phyloP scores from a whole-genome alignment of 2,113 vertebrate genomes.

The Neoarius graeffei region DNA sequence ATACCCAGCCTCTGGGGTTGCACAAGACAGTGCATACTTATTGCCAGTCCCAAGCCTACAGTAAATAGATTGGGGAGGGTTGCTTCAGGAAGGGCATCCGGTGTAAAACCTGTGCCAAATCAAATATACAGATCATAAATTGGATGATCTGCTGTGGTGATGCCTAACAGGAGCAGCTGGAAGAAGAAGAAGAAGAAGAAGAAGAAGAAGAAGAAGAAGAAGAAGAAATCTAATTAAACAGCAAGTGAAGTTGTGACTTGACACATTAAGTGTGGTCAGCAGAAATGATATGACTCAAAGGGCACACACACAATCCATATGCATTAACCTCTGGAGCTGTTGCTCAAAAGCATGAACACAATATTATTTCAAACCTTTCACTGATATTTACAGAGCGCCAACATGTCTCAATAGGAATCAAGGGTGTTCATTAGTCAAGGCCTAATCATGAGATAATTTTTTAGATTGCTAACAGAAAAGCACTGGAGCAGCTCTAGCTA shows the following conservation, averaged over 20 bases:
- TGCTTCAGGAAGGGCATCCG: too few relatives aligned
- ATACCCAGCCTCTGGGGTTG: too few relatives aligned
- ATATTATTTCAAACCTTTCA: conserved; percentile 29
- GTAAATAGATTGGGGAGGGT: too few relatives aligned
- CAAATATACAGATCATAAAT: too few relatives aligned
- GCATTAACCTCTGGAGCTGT: conserved; percentile 8
- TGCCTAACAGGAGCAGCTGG: too few relatives aligned
- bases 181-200: too few relatives aligned
- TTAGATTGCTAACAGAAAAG: conserved; percentile 30
- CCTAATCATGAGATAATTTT: conserved; percentile 40
- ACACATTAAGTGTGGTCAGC: background rate
- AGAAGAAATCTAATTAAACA: background rate
- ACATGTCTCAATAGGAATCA: conserved; percentile 34
- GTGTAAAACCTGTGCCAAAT: too few relatives aligned
- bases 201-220: too few relatives aligned
- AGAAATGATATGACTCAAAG: conserved; percentile 15
- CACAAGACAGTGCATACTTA: too few relatives aligned
- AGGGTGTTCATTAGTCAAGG: conserved; percentile 34
- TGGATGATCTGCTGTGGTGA: too few relatives aligned
- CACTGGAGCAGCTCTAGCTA: background rate
- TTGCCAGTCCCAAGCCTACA: too few relatives aligned
- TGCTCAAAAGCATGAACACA: background rate
- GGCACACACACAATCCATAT: background rate
- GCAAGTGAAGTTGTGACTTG: background rate
- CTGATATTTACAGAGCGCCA: conserved; percentile 25